These are phyloP conservation scores for Stegodyphus mimosarum DNA, from an alignment of 1,140 invertebrate genomes.

Conservation along the genomic window DNA sequence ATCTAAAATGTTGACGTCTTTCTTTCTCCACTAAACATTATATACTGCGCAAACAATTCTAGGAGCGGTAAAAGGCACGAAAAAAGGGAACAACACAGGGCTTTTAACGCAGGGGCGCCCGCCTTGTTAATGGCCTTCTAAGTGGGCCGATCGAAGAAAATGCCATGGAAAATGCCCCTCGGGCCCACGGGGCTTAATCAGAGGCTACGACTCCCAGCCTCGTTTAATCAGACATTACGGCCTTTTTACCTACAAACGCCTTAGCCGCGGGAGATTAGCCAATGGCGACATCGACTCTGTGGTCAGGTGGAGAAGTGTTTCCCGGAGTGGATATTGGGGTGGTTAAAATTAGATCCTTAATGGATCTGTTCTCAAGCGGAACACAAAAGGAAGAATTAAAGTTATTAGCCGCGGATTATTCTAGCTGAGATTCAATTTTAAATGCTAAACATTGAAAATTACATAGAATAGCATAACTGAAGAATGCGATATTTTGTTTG, in stretches of 20 bases:
- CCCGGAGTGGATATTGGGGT: no score
- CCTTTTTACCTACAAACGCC: neutral
- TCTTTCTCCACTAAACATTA: no score
- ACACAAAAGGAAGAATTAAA: no score
- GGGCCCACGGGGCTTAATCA: neutral
- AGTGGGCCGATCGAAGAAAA: neutral
- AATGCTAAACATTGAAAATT: no score
- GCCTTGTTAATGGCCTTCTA: neutral
- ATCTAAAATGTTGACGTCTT: no score
- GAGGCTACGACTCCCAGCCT: neutral
- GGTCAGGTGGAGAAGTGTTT: neutral
- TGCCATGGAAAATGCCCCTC: neutral
- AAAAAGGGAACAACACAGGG: neutral
- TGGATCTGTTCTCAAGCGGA: no score
- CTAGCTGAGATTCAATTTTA: no score
- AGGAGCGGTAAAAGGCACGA: neutral
- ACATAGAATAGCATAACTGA: no score
- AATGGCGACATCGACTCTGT: neutral
- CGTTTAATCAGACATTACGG: constrained; percentile 2
- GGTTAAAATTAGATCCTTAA: no score
- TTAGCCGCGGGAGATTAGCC: neutral
- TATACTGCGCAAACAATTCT: neutral
- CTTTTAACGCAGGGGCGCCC: neutral
- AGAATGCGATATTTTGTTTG: no score
- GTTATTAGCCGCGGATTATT: no score